Percentiles rank a stretch among this genome's conserved stretches.
phyloP scores from a whole-genome alignment of 2,113 vertebrate genomes.

The Neotoma lepida region DNA sequence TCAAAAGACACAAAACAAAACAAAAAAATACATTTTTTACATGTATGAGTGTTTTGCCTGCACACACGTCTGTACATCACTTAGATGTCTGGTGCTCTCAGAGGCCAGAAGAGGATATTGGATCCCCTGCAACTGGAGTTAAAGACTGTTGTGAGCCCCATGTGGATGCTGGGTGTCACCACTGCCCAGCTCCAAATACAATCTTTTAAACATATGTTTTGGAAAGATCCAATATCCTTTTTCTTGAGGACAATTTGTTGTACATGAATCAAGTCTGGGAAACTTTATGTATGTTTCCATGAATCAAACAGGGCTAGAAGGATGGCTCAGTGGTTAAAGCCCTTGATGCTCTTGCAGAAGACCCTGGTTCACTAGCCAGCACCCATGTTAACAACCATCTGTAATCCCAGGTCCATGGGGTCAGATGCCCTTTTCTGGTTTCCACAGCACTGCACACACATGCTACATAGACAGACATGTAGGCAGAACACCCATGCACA shows the following conservation, averaged over 20 bases:
- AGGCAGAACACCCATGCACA: neutral
- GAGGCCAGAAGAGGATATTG: neutral
- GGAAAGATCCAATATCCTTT: conserved; percentile 4
- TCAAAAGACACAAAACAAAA: neutral
- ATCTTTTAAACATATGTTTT: conserved; percentile 8
- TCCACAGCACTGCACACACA: neutral
- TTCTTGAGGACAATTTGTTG: conserved; percentile 32
- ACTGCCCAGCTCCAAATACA: neutral
- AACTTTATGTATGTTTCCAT: neutral
- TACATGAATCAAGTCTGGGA: conserved; percentile 35
- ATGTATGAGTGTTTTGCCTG: neutral
- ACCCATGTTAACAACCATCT: neutral
- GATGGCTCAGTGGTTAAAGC: neutral
- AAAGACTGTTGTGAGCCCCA: neutral
- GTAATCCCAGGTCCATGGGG: neutral
- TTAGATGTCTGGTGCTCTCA: neutral
- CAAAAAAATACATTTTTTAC: neutral
- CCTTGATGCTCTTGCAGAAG: neutral
- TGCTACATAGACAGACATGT: neutral
- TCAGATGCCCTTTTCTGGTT: neutral
- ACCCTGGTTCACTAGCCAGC: neutral
- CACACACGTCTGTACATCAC: neutral
- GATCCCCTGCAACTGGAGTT: neutral
- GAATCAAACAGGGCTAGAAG: neutral
- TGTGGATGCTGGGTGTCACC: neutral